A percentile compares a stretch with the other conserved stretches of the same genome.
phyloP scores from a whole-genome alignment of 2,113 vertebrate genomes.

The Azemiops feae region DNA sequence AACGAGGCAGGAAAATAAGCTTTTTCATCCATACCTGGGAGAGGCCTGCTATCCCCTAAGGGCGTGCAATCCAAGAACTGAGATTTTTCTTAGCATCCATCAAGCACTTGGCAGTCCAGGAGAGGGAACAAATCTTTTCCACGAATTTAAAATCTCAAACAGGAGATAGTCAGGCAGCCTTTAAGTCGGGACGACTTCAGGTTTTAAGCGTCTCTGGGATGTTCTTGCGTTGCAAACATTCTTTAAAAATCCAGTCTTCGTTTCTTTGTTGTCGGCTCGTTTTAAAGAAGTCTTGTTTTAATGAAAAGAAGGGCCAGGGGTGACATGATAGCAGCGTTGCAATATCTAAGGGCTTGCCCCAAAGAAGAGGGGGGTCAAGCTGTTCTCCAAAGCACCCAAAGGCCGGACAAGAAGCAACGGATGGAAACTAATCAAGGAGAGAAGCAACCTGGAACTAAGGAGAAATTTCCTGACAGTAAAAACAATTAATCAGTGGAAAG shows the following conservation, averaged over 20 bases:
- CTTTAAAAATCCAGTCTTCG: neutral
- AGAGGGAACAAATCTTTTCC: neutral
- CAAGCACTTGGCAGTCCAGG: neutral
- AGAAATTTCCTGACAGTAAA: too few species aligned
- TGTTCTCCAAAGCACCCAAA: too few species aligned
- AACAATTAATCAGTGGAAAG: too few species aligned
- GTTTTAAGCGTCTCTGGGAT: neutral
- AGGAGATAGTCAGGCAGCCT: neutral
- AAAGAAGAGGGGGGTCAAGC: too few species aligned
- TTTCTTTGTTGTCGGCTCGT: neutral
- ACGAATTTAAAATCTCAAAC: neutral
- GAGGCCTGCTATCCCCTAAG: neutral
- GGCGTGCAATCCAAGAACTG: neutral
- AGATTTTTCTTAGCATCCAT: neutral
- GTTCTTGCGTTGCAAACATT: neutral
- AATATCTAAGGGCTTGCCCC: too few species aligned
- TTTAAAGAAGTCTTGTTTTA: neutral
- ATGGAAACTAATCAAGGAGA: too few species aligned
- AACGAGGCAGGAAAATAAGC: neutral
- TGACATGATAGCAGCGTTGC: too few species aligned
- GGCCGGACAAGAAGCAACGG: too few species aligned
- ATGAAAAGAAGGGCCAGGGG: too few species aligned
- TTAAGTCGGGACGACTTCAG: neutral
- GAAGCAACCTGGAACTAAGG: too few species aligned
- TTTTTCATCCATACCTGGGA: neutral